Evolutionary conservation across 37 sponge, comb jelly and placozoan genomes (phyloP), one percentile per base, ranked within the genome.

Genomic region (Haliclona indistincta): DNA sequence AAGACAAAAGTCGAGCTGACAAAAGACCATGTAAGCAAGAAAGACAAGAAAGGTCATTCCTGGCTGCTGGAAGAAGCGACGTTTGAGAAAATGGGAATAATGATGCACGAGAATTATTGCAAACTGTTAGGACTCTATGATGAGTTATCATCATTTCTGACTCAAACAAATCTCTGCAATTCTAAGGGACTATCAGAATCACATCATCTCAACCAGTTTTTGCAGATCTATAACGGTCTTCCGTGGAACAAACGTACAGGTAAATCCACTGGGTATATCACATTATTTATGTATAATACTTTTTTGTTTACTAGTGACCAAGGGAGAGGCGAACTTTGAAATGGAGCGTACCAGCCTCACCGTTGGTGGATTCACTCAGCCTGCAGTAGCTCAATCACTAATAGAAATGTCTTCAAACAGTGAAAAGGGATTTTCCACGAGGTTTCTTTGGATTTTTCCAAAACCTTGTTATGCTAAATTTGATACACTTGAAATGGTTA

Each of bases 361-460:
- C 3, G 38, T 76, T 8, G 77, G 77, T 43, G 77, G 77, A 7
- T 76, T 76, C 67, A 76, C 25, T 2, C 77, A 76, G 55, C 67
- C 77, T 35, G 33, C 34, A 30, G 54, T 76, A 2, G 77, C 77
- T 11, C 7, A 54, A 28, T 13, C 25, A 2, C 34, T 76, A 4
- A 63, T 76, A 47, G 77, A 70, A 43, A 41, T 43, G 22, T 22
- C 29, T 37, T 44, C 20, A 1, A 70, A 67, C 56, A 49, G 60
- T 30, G 83, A 82, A 62, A 74, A 74, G 23, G 83, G 83, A 0
- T 39, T 82, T n/a, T 30, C 37, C 23, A 75, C 73, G 52, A 30
- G 83, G 36, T 74, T 74, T 54, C 70, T 82, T 0, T 82, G 83
- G 83, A 20, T 82, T 25, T 43, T 74, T 8, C 83, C 83, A 25